Conservation (phyloP, 2,797 vertebrate genomes). For the Aldrovandia affinis region DNA sequence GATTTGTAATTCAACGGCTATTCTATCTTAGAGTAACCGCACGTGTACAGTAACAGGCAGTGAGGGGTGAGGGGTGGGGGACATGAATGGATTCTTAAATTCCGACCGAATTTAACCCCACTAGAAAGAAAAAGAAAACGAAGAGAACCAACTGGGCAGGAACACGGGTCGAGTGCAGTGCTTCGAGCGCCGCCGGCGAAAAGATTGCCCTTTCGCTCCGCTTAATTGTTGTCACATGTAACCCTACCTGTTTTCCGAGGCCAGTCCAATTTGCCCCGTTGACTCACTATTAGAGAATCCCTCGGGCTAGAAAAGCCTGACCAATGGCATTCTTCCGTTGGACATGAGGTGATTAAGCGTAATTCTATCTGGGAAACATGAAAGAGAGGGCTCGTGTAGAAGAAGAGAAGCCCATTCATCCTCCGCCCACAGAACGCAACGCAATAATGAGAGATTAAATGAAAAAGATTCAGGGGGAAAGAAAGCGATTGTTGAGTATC, state of each 20-base stretch:
- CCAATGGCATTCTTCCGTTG: constrained; percentile 60
- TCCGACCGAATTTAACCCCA: constrained; percentile 2
- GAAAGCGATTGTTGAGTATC: constrained; percentile 3
- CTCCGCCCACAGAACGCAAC: constrained; percentile 7
- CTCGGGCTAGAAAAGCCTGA: constrained; percentile 61
- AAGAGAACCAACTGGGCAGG: constrained; percentile 46
- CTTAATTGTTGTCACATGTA: constrained; percentile 85
- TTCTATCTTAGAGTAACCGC: neutral
- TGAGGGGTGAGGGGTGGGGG: neutral
- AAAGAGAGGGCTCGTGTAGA: constrained; percentile 24
- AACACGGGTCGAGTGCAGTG: constrained; percentile 47
- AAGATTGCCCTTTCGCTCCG: constrained; percentile 66
- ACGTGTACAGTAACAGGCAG: constrained; percentile 22
- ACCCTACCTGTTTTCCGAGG: constrained; percentile 77
- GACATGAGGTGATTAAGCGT: constrained; percentile 30
- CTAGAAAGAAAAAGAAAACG: constrained; percentile 32
- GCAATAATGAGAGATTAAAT: constrained; percentile 31
- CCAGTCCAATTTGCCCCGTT: constrained; percentile 71
- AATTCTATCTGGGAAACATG: constrained; percentile 37
- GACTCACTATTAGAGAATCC: constrained; percentile 76
- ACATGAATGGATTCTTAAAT: constrained; percentile 7
- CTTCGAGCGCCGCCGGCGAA: constrained; percentile 61
- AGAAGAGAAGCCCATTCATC: constrained; percentile 32
- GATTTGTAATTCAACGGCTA: constrained; percentile 1
- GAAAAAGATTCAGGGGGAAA: neutral